Base-by-base conservation (phyloP, 2,888 invertebrate genomes). In the Dicranocentrus wangi region DNA sequence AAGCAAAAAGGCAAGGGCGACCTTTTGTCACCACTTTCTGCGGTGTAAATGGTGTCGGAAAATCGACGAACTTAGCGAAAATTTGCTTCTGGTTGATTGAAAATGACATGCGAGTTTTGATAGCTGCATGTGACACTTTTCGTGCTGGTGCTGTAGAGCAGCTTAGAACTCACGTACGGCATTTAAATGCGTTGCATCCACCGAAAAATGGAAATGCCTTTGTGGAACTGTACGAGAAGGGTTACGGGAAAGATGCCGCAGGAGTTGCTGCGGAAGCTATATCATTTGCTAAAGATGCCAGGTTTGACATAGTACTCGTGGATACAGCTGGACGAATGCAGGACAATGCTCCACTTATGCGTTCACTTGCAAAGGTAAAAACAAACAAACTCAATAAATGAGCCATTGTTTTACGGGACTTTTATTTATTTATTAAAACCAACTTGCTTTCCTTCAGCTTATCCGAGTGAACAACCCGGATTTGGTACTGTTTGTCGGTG, bases 281-380 rank as follows among this genome's bases (percentile, higher is more conserved):
- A 85, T 93, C 93, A 75, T 94, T 91, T 89, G 98, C 98, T 0
- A 91, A 92, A 69, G 97, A 97, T 87, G 91, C 92, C 0, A 91
- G 91, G 72, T 91, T 95, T 73, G 98, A 99, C 90, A 93, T 99
- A 10, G 99, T 99, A 0, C 90, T 99, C n/a, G 93, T 99, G 19
- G 99, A 99, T 89, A 99, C 99, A 0, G 99, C 99, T 43, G 99
- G 99, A n/a, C 92, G 99, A 81, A 99, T 99, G 99, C 99, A 99
- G 90, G 99, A 99, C 90, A 99, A 99, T 89, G 99, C 99, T 88
- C 99, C 99, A 0, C 91, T 99, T 51, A 99, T 99, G 99, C 92
- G 98, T 83, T 97, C 99, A 0, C 91, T 99, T 68, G 95, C 99
- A 3, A 99, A 99, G 90, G 91, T 91, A 21, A 32, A 32, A 10